Percentiles rank a stretch among this genome's conserved stretches.
phyloP scores from a whole-genome alignment of 2,888 invertebrate species.

The Blastobasis adustella region DNA sequence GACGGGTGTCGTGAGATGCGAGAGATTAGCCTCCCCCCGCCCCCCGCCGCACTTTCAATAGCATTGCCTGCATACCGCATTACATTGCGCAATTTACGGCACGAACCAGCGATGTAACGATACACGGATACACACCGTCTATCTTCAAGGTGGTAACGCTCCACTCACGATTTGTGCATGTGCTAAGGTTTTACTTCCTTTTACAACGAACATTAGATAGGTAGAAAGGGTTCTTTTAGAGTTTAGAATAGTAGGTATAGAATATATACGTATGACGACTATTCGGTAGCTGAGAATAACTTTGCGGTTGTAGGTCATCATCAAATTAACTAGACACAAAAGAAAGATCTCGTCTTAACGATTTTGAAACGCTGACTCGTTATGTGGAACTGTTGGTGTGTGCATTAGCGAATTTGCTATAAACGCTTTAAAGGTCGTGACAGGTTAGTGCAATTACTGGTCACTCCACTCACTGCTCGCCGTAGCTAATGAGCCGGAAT shows the following conservation, averaged over 20 bases:
- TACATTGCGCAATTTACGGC: slow-evolving; percentile 62
- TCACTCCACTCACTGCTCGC: slow-evolving; percentile 8
- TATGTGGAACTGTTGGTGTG: no score
- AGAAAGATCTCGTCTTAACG: no score
- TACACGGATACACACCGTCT: slow-evolving; percentile 37
- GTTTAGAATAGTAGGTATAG: no score
- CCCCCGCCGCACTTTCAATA: slow-evolving; percentile 46
- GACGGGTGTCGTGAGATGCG: slow-evolving; percentile 53
- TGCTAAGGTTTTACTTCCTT: neutral
- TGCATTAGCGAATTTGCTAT: neutral
- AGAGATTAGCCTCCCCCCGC: slow-evolving; percentile 47
- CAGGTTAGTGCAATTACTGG: slow-evolving; percentile 22
- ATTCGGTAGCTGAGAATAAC: no score
- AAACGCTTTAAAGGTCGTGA: slow-evolving; percentile 16
- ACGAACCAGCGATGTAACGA: slow-evolving; percentile 47
- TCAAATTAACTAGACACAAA: no score
- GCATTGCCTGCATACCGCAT: slow-evolving; percentile 18
- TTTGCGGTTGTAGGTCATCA: no score
- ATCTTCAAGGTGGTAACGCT: slow-evolving; percentile 46
- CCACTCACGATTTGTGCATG: slow-evolving; percentile 46
- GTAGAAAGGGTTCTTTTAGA: no score
- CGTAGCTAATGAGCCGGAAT: slow-evolving; percentile 18
- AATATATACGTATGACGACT: no score
- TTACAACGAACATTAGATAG: no score
- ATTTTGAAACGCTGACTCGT: no score